Conservation (phyloP, 2,888 invertebrate species). For the Mesochorus sp. region DNA sequence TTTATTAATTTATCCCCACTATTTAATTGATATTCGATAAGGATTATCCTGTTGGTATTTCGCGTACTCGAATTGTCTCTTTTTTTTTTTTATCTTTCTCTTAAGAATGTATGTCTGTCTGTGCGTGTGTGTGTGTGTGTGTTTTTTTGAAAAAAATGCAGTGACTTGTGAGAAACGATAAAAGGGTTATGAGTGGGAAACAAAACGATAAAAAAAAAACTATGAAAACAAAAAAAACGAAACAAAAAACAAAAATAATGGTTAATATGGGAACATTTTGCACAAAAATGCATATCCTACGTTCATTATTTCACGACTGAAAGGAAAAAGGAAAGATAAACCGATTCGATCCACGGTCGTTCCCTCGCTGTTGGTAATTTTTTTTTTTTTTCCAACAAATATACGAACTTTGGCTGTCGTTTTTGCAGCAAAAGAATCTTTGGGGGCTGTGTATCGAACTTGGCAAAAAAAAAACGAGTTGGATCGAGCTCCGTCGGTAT, state of each 20-base stretch:
- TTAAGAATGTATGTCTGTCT: no score
- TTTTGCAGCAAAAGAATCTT: not conserved
- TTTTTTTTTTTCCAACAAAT: not conserved
- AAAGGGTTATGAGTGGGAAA: no score
- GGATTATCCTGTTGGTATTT: conserved; percentile 64
- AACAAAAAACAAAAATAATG: conserved; percentile 43
- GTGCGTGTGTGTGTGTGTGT: no score
- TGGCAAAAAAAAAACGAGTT: conserved; percentile 25
- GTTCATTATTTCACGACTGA: conserved; percentile 74
- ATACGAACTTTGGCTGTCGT: not conserved
- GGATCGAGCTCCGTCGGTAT: conserved; percentile 1
- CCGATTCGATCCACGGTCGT: conserved; percentile 22
- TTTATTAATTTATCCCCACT: conserved; percentile 72
- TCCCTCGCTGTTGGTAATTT: conserved; percentile 57
- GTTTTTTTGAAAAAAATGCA: no score
- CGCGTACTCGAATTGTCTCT: conserved; percentile 26
- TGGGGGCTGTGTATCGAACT: no score
- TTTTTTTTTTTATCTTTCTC: not conserved
- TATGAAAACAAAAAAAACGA: no score
- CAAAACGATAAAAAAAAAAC: conserved; percentile 5
- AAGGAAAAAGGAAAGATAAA: conserved; percentile 9
- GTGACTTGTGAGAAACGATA: no score
- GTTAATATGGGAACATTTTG: conserved; percentile 77
- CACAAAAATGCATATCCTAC: conserved; percentile 79
- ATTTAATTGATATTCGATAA: conserved; percentile 64